A percentile compares a stretch with the other conserved stretches of the same genome.
Evolutionary conservation across 2,888 invertebrate genomes (phyloP).

Genomic region (Chironomus riparius): DNA sequence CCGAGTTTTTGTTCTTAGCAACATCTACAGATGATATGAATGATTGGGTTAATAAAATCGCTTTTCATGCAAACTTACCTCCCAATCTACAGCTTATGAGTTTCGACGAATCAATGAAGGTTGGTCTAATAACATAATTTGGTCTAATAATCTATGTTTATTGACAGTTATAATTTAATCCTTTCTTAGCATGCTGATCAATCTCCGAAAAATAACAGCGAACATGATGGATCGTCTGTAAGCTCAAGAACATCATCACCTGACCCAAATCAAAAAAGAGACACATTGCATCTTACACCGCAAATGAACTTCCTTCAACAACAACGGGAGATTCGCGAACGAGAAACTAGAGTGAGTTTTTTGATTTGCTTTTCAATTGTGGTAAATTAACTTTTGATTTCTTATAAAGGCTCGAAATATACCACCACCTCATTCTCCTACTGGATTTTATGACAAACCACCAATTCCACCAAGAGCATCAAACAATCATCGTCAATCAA

Average conservation of each 20-base stretch:
- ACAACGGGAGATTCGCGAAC: slow-evolving; percentile 39
- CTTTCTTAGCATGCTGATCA: slow-evolving; percentile 1
- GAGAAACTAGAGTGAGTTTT: slow-evolving; percentile 38
- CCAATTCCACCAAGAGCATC: slow-evolving; percentile 52
- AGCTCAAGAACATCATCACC: slow-evolving; percentile 50
- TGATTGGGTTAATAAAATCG: slow-evolving; percentile 87
- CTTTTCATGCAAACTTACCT: slow-evolving; percentile 85
- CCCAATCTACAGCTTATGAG: slow-evolving; percentile 81
- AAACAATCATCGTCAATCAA: slow-evolving; percentile 39
- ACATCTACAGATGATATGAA: slow-evolving; percentile 62
- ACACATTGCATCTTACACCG: slow-evolving; percentile 40
- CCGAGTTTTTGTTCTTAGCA: slow-evolving; percentile 85
- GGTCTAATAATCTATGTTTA: neutral
- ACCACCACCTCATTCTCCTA: slow-evolving; percentile 34
- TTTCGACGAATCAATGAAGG: slow-evolving; percentile 62
- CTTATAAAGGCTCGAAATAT: slow-evolving; percentile 7
- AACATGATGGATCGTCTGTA: slow-evolving; percentile 44
- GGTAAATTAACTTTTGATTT: neutral
- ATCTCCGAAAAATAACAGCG: slow-evolving; percentile 30
- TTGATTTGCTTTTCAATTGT: neutral
- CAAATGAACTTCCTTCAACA: slow-evolving; percentile 49
- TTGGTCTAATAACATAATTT: slow-evolving; percentile 31
- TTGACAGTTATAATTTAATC: neutral
- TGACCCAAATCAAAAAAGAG: slow-evolving; percentile 42
- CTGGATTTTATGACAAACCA: slow-evolving; percentile 44